phyloP scores from a whole-genome alignment of 2,797 vertebrate species.

The Lindbergichthys nudifrons region DNA sequence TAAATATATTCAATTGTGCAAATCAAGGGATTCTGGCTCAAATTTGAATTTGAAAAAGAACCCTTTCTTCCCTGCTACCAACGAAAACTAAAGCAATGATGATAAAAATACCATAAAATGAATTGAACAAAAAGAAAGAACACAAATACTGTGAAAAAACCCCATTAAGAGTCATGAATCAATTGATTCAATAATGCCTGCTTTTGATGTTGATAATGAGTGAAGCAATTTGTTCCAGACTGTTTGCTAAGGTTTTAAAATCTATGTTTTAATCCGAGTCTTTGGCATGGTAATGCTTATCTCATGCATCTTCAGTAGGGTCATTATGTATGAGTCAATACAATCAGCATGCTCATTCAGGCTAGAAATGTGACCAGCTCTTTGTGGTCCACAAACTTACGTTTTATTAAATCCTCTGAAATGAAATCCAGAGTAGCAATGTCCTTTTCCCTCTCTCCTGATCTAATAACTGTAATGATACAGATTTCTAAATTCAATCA shows the following conservation, averaged over 20 bases:
- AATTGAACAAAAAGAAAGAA: background rate
- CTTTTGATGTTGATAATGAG: slow-evolving; percentile 60
- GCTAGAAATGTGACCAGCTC: slow-evolving; percentile 72
- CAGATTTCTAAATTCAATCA: slow-evolving; percentile 81
- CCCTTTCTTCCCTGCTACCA: background rate
- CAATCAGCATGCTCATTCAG: slow-evolving; percentile 72
- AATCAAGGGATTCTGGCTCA: background rate
- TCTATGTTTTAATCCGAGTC: slow-evolving; percentile 70
- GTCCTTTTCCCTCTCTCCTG: slow-evolving; percentile 63
- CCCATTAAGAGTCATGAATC: slow-evolving; percentile 38
- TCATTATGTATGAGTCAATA: slow-evolving; percentile 81
- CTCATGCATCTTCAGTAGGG: slow-evolving; percentile 73
- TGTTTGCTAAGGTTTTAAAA: slow-evolving; percentile 65
- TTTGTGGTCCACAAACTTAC: slow-evolving; percentile 61
- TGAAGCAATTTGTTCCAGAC: slow-evolving; percentile 70
- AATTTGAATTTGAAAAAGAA: slow-evolving; percentile 1
- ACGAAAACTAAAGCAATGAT: background rate
- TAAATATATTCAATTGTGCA: background rate
- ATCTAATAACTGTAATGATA: slow-evolving; percentile 80
- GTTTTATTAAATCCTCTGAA: slow-evolving; percentile 78
- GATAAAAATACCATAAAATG: too few species aligned
- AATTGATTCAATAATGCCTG: slow-evolving; percentile 58
- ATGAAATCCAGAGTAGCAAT: slow-evolving; percentile 74
- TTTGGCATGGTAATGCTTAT: slow-evolving; percentile 72
- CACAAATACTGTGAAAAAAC: slow-evolving; percentile 17